A percentile compares a stretch with the other conserved stretches of the same genome.
phyloP scores from a whole-genome alignment of 2,888 invertebrate species.

The Chrysina gloriosa region DNA sequence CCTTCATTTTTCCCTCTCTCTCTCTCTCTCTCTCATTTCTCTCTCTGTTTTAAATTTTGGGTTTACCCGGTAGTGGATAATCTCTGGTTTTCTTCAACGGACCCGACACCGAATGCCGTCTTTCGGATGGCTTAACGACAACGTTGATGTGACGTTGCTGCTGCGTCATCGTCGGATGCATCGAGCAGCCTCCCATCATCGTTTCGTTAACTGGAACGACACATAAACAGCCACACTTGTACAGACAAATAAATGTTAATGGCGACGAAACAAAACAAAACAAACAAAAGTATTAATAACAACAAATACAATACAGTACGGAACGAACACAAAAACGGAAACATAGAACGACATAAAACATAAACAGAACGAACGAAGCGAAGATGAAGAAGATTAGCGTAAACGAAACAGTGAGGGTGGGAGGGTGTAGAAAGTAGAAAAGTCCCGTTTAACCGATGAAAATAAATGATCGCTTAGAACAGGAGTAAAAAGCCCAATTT shows the following conservation, averaged over 20 bases:
- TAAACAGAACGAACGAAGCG: too few relatives aligned
- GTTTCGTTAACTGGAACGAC: conserved; percentile 39
- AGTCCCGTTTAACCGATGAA: too few relatives aligned
- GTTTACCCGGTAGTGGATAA: too few relatives aligned
- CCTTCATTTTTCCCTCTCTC: too few relatives aligned
- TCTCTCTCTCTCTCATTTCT: not conserved
- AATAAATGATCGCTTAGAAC: too few relatives aligned
- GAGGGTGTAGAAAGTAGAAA: too few relatives aligned
- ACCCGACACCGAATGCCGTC: conserved; percentile 64
- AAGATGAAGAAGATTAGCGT: too few relatives aligned
- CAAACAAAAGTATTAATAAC: not conserved
- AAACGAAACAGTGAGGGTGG: too few relatives aligned
- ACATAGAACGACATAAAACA: not conserved
- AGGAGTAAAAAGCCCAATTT: too few relatives aligned
- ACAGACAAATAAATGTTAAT: not conserved
- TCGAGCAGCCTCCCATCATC: conserved; percentile 14
- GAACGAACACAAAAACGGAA: not conserved
- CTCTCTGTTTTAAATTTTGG: conserved; percentile 3
- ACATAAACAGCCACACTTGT: conserved; percentile 17
- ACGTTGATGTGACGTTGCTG: conserved; percentile 38
- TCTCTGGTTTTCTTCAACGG: conserved; percentile 47
- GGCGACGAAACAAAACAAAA: conserved; percentile 14
- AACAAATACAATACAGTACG: not conserved
- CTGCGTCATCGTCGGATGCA: not conserved
- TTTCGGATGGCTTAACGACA: conserved; percentile 47